A percentile compares a stretch with the other conserved stretches of the same genome.
These are phyloP conservation scores for Miniopterus natalensis DNA, from an alignment of 2,113 vertebrate genomes.

Conservation along the genomic window DNA sequence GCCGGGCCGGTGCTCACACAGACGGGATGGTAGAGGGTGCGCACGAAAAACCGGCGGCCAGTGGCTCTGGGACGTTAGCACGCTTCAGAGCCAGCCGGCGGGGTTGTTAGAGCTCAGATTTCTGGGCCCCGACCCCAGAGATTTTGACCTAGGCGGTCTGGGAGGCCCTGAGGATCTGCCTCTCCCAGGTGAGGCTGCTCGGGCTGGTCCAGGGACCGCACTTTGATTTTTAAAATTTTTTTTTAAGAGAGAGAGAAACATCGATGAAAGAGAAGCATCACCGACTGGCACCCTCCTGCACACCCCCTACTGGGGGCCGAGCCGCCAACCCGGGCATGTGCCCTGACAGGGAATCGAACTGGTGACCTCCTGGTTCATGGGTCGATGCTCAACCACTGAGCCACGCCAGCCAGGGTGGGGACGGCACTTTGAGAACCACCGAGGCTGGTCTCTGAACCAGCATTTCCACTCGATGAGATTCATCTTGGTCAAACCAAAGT, in stretches of 20 bases:
- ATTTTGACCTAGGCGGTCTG: too few relatives aligned
- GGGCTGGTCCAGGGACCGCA: neutral
- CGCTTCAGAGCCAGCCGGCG: neutral
- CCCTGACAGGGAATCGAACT: too few relatives aligned
- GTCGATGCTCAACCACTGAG: too few relatives aligned
- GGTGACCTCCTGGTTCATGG: too few relatives aligned
- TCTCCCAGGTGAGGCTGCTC: neutral
- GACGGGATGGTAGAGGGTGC: neutral
- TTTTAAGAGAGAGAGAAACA: too few relatives aligned
- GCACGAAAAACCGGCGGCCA: neutral
- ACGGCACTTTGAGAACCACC: neutral
- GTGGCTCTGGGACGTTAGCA: neutral
- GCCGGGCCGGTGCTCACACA: fast-evolving
- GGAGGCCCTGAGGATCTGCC: neutral
- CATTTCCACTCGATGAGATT: neutral
- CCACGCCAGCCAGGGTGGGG: too few relatives aligned
- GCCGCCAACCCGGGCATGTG: too few relatives aligned
- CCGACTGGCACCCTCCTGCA: too few relatives aligned
- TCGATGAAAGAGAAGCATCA: too few relatives aligned
- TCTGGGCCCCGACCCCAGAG: neutral
- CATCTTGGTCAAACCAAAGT: neutral
- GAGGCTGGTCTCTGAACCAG: neutral
- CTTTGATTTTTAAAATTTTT: too few relatives aligned
- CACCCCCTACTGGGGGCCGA: too few relatives aligned
- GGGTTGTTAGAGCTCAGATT: neutral